Evolutionary conservation across 2,888 invertebrate genomes (phyloP).

Genomic region (Epinotia nisella): DNA sequence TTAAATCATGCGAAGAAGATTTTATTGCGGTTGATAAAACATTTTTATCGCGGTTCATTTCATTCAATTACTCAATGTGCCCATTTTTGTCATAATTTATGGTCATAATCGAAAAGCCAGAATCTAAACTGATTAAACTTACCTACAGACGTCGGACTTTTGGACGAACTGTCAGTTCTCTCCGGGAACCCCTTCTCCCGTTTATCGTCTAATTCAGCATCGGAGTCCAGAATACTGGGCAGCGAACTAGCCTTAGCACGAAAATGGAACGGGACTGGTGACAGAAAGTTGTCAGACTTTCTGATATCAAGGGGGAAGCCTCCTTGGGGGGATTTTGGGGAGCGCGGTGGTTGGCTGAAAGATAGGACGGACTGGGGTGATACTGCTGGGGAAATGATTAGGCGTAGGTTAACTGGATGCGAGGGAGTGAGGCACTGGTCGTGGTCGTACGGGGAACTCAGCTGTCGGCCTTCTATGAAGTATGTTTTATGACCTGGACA

Average conservation of each 20-base stretch:
- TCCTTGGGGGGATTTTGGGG: constrained; percentile 61
- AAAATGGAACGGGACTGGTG: constrained; percentile 85
- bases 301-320: constrained; percentile 52
- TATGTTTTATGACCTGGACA: constrained; percentile 91
- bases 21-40: neutral
- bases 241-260: constrained; percentile 89
- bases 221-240: constrained; percentile 92
- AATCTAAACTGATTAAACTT: constrained; percentile 54
- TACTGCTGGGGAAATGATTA: constrained; percentile 86
- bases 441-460: constrained; percentile 78
- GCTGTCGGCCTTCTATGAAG: constrained; percentile 91
- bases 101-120: neutral
- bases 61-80: neutral
- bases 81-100: neutral
- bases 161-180: constrained; percentile 82
- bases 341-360: constrained; percentile 65
- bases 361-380: constrained; percentile 75
- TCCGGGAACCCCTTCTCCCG: constrained; percentile 76
- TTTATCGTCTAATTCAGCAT: constrained; percentile 86
- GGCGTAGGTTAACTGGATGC: constrained; percentile 81
- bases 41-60: no score
- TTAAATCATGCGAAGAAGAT: neutral
- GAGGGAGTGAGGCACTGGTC: constrained; percentile 73
- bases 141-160: constrained; percentile 88
- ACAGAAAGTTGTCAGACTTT: constrained; percentile 79